Evolutionary conservation across 2,888 invertebrate species (phyloP).

Genomic region (Galerucella pusilla): DNA sequence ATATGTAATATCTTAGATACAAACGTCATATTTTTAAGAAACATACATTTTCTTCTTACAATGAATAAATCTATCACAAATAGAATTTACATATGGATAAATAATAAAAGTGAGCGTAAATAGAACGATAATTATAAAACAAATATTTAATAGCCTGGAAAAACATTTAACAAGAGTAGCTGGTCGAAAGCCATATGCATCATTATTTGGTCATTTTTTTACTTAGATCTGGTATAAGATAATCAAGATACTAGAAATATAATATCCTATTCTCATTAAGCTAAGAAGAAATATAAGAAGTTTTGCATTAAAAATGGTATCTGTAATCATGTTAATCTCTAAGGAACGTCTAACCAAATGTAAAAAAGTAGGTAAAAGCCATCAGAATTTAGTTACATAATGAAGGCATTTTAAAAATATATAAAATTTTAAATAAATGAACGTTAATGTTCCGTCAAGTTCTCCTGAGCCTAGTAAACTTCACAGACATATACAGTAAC

Average conservation of each 20-base stretch:
- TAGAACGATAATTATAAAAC: conserved; percentile 43
- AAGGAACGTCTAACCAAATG: not conserved
- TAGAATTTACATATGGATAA: conserved; percentile 56
- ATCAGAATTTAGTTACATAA: not conserved
- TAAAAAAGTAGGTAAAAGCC: conserved; percentile 10
- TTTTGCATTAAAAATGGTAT: not conserved
- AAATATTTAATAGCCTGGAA: conserved; percentile 44
- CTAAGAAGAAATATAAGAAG: not conserved
- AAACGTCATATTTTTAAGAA: conserved; percentile 58
- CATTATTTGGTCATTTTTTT: conserved; percentile 15
- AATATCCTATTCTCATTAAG: not conserved
- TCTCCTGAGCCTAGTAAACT: conserved; percentile 23
- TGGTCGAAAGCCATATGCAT: conserved; percentile 33
- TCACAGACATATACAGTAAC: conserved; percentile 5
- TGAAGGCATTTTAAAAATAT: not conserved
- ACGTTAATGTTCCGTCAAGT: conserved; percentile 3
- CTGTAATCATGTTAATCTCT: not conserved
- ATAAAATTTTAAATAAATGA: not conserved
- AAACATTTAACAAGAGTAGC: conserved; percentile 46
- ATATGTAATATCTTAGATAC: conserved; percentile 57
- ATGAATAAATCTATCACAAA: conserved; percentile 60
- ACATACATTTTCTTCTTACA: conserved; percentile 59
- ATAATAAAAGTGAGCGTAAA: conserved; percentile 51
- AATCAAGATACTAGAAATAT: too few relatives aligned
- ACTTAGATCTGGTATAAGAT: not conserved